Evolutionary conservation across 2,113 vertebrate genomes (phyloP), one percentile per base, ranked within the genome.

Genomic region (Tragulus kanchil): DNA sequence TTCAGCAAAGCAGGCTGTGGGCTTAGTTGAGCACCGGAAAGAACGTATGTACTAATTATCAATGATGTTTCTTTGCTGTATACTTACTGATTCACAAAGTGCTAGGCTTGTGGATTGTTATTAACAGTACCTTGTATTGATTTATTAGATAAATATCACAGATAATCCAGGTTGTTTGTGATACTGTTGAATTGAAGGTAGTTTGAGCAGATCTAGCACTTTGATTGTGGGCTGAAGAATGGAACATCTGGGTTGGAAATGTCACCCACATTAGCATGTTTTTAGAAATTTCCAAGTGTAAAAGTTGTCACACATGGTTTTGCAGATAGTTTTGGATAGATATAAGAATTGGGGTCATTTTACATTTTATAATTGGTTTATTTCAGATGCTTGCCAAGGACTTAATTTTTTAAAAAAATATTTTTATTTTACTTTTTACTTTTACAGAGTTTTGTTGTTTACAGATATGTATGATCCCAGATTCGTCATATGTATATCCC

Each of bases 1-100:
- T 97, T 99, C 99, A 9, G 98, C 99, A 91, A 99, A 99, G 97
- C 99, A 99, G 97, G 99, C 99, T 15, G 90, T 99, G 71, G 98
- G 97, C n/a, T 97, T 99, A 56, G 99, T 99, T 52, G 99, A 99
- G 77, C 99, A 99, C 98, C 99, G 99, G 97, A 99, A 99, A 98
- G 99, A 99, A 98, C 99, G 99, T 99, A 98, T 67, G 99, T 99
- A 98, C 97, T 45, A 9, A 28, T 87, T 92, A 45, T 48, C 59
- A 96, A 50, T 0, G 58, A 42, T 42, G 21, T 85, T 84, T 93
- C 45, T 48, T 52, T 86, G 54, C 15, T 64, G 21, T 77, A 0
- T 82, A 4, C n/a, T 36, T 71, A 2, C 67, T 4, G 17, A 61
- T 69, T 88, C 59, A 48, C 13, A 52, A 3, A 54, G 15, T 81